Percentiles rank a stretch among this genome's conserved stretches.
phyloP scores from a whole-genome alignment of 2,113 vertebrate species.

The Daphoenositta chrysoptera region DNA sequence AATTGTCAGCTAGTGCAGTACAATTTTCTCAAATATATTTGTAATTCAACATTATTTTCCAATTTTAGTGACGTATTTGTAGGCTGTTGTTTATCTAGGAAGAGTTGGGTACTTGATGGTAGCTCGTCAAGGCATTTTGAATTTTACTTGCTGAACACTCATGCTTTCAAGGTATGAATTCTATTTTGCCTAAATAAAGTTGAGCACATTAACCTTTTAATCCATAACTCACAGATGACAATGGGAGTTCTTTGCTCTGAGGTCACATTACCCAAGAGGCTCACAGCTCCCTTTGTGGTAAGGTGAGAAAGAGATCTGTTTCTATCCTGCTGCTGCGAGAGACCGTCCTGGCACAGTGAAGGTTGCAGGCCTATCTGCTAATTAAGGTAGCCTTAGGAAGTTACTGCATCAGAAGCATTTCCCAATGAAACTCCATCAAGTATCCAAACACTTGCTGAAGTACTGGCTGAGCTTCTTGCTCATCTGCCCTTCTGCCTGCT shows the following conservation, averaged over 20 bases:
- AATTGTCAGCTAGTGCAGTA: not conserved
- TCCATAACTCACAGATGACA: not conserved
- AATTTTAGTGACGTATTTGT: not conserved
- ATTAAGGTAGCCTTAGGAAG: not conserved
- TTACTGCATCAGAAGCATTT: not conserved
- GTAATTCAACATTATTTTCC: constrained; percentile 16
- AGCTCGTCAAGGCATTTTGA: not conserved
- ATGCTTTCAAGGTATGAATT: not conserved
- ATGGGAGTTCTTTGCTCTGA: not conserved
- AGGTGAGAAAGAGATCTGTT: not conserved
- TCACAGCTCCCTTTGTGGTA: not conserved
- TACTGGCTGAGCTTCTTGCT: not conserved
- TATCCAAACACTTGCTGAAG: not conserved
- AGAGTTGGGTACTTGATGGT: not conserved
- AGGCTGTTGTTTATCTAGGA: not conserved
- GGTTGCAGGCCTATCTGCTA: not conserved
- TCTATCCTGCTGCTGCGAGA: not conserved
- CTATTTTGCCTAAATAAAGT: not conserved
- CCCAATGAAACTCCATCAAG: not conserved
- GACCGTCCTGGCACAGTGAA: not conserved
- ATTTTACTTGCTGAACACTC: not conserved
- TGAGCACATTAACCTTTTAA: not conserved
- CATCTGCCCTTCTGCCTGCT: not conserved
- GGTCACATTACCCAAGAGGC: not conserved
- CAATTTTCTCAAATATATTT: constrained; percentile 35